phyloP scores from a whole-genome alignment of 2,888 invertebrate genomes.

The Drosophila multiciliata region DNA sequence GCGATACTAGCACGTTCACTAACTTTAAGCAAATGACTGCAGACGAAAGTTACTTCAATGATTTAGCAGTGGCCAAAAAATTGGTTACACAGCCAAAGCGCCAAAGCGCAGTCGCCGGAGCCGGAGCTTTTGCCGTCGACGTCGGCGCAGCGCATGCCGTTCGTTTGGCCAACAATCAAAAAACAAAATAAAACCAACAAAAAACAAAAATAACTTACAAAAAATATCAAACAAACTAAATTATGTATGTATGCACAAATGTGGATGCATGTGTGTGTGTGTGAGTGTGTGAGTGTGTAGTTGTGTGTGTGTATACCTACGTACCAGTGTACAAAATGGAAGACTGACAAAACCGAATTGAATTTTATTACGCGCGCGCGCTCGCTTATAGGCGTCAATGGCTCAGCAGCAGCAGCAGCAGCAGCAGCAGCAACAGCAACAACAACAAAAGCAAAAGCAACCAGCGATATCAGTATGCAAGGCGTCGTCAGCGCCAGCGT shows the following conservation, averaged over 20 bases:
- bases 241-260: not conserved
- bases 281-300: not conserved
- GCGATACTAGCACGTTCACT: constrained; percentile 85
- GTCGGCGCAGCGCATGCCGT: constrained; percentile 31
- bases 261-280: not conserved
- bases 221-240: not conserved
- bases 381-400: constrained; percentile 38
- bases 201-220: not conserved
- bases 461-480: constrained; percentile 49
- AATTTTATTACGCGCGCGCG: constrained; percentile 62
- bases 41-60: constrained; percentile 84
- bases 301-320: not conserved
- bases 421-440: constrained; percentile 7
- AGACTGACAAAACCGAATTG: constrained; percentile 57
- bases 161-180: constrained; percentile 46
- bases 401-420: not conserved
- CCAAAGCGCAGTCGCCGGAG: constrained; percentile 55
- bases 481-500: constrained; percentile 33
- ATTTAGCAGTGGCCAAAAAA: constrained; percentile 84
- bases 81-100: constrained; percentile 72
- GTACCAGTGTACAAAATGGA: constrained; percentile 14
- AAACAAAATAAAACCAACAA: not conserved
- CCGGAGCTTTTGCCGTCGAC: constrained; percentile 58
- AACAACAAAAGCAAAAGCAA: constrained; percentile 7
- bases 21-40: constrained; percentile 85